Conservation (phyloP, 2,113 vertebrate genomes). For the Axis porcinus region DNA sequence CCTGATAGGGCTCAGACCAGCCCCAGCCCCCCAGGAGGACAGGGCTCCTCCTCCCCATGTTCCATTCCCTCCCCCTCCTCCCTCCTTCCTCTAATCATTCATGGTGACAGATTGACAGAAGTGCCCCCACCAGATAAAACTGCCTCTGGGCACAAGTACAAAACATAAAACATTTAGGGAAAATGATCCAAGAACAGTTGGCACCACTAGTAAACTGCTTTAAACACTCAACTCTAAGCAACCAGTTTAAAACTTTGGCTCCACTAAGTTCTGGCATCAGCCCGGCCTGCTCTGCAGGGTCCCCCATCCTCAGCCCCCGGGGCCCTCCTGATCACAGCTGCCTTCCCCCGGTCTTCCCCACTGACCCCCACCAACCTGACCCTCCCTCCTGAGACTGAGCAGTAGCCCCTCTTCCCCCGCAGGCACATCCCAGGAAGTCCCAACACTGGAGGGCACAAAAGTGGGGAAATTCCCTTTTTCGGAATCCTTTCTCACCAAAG, state of each 20-base stretch:
- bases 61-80: neutral
- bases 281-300: neutral
- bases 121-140: slow-evolving; percentile 57
- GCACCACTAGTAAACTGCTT: slow-evolving; percentile 57
- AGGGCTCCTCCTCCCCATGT: neutral
- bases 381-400: neutral
- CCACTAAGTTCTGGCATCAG: neutral
- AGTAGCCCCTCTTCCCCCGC: neutral
- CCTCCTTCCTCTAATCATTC: slow-evolving; percentile 40
- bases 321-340: neutral
- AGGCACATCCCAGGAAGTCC: neutral
- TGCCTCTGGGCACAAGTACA: slow-evolving; percentile 70
- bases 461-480: neutral
- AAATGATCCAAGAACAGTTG: slow-evolving; percentile 73
- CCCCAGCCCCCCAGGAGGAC: neutral
- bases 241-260: slow-evolving; percentile 35
- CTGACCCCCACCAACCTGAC: rapidly evolving
- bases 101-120: slow-evolving; percentile 69
- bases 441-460: neutral
- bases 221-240: slow-evolving; percentile 64
- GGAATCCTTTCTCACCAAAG: neutral
- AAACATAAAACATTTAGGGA: slow-evolving; percentile 73
- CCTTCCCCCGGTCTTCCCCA: neutral
- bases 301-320: neutral
- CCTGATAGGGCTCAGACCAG: neutral